Conservation (phyloP, 2,113 vertebrate species). For the Anser brachyrhynchus region DNA sequence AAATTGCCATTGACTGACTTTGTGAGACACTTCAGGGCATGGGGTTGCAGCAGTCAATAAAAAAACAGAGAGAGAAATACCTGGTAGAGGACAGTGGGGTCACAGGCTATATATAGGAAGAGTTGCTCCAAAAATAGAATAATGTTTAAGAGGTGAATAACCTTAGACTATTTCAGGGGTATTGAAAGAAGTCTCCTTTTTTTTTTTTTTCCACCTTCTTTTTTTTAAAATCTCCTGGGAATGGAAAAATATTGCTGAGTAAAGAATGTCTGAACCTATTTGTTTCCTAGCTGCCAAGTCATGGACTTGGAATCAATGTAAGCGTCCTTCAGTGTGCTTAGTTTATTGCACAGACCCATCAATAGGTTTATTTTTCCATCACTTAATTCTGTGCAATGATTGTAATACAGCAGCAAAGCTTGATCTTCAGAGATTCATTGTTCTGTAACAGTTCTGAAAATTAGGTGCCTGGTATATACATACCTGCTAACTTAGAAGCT, state of each 20-base stretch:
- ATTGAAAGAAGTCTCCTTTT: neutral
- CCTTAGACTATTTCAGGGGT: conserved; percentile 26
- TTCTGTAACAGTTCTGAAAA: neutral
- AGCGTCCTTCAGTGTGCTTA: neutral
- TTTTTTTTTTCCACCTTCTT: neutral
- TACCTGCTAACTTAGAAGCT: neutral
- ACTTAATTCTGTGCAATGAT: neutral
- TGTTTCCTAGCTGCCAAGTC: neutral
- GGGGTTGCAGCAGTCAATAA: neutral
- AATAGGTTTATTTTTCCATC: neutral
- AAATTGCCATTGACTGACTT: neutral
- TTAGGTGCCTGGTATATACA: neutral
- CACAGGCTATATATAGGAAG: conserved; percentile 45
- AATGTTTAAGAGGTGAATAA: neutral
- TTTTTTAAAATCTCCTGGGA: neutral
- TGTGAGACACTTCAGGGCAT: neutral
- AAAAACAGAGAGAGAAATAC: conserved; percentile 32
- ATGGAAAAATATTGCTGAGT: conserved; percentile 3
- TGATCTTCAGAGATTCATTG: neutral
- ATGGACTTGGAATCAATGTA: neutral
- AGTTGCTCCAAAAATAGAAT: conserved; percentile 42
- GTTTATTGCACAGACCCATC: neutral
- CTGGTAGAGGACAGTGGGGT: neutral
- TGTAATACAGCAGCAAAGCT: neutral
- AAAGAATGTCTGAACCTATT: neutral